These are phyloP conservation scores for Bombycilla garrulus DNA, from an alignment of 2,113 vertebrate species.

Conservation along the genomic window DNA sequence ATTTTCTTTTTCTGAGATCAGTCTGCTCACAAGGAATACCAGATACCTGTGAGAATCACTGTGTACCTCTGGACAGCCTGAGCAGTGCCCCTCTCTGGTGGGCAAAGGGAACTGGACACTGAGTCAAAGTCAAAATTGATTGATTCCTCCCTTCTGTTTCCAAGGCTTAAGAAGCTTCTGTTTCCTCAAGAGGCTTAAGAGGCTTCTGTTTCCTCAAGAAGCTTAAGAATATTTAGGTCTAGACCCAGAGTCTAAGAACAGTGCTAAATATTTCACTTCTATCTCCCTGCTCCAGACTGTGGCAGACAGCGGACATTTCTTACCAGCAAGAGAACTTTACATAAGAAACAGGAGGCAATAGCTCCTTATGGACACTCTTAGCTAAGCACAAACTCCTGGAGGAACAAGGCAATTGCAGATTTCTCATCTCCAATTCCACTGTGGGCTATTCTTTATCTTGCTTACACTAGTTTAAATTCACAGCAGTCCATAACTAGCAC, in stretches of 20 bases:
- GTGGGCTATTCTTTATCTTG: not conserved
- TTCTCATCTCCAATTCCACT: not conserved
- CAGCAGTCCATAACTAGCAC: not conserved
- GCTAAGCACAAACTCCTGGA: not conserved
- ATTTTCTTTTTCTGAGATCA: not conserved
- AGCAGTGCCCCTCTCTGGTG: not conserved
- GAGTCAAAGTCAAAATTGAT: not conserved
- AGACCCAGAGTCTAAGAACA: not conserved
- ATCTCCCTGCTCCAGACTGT: not conserved
- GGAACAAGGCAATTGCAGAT: not conserved
- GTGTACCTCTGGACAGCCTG: not conserved
- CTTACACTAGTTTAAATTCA: not conserved
- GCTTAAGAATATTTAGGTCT: not conserved
- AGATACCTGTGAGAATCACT: fast-evolving
- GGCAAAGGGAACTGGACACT: not conserved
- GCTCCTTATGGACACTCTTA: not conserved
- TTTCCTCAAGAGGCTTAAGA: not conserved
- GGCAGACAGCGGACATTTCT: not conserved
- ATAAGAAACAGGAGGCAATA: not conserved
- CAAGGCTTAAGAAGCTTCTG: not conserved
- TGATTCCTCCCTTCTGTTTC: not conserved
- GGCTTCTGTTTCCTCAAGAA: not conserved
- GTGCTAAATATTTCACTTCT: not conserved
- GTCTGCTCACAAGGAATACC: not conserved
- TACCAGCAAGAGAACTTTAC: not conserved